Conservation (phyloP, 64 coral and sea anemone genomes). For the Dendronephthya gigantea region DNA sequence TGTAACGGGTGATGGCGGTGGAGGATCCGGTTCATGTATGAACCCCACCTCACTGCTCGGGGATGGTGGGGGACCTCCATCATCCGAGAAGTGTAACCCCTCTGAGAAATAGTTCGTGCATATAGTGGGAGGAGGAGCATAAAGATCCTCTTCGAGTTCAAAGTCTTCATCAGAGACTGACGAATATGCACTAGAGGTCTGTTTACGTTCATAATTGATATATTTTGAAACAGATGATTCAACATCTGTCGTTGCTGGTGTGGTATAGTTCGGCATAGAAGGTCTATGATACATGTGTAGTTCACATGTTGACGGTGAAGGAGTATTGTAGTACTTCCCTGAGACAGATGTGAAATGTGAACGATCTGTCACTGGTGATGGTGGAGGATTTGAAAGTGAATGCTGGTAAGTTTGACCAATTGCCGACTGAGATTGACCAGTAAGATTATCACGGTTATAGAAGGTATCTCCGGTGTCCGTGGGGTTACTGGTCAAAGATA, state of each 20-base stretch:
- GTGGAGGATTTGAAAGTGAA: background rate
- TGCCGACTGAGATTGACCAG: background rate
- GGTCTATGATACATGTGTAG: background rate
- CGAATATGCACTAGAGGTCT: background rate
- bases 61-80: background rate
- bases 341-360: conserved; percentile 6
- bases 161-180: background rate
- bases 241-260: background rate
- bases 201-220: background rate
- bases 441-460: conserved; percentile 12
- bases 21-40: background rate
- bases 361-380: background rate
- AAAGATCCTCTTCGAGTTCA: background rate
- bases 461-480: background rate
- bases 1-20: conserved; percentile 11
- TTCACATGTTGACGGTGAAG: background rate
- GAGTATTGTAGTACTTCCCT: background rate
- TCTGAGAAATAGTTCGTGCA: conserved; percentile 11
- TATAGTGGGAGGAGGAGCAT: background rate
- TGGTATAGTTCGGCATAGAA: background rate
- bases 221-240: conserved; percentile 6
- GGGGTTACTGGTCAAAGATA: background rate
- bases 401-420: background rate
- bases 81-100: background rate
- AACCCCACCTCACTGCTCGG: background rate